These are phyloP conservation scores for Tetropium fuscum DNA, from an alignment of 2,888 invertebrate genomes.

Conservation along the genomic window DNA sequence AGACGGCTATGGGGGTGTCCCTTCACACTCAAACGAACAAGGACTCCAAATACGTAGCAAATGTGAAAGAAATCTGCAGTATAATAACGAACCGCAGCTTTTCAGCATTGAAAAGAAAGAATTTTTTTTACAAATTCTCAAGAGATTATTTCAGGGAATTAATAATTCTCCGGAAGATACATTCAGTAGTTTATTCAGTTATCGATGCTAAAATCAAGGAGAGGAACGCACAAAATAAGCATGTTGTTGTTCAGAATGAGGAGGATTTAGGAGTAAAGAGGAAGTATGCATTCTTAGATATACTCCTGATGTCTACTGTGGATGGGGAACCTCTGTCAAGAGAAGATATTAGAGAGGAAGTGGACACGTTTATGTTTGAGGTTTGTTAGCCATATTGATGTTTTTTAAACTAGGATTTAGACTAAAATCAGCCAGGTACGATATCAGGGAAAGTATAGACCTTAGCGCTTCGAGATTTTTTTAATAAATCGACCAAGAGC, in stretches of 20 bases:
- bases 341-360: conserved; percentile 75
- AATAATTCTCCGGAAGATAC: conserved; percentile 61
- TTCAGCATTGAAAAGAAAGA: conserved; percentile 67
- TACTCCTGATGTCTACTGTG: conserved; percentile 69
- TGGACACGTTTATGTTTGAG: conserved; percentile 82
- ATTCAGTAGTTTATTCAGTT: conserved; percentile 70
- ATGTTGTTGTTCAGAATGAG: conserved; percentile 12
- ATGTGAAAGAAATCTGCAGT: conserved; percentile 71
- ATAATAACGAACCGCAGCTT: conserved; percentile 55
- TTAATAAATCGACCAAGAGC: too few species aligned
- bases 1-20: conserved; percentile 33
- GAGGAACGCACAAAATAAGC: background rate
- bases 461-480: too few species aligned
- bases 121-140: conserved; percentile 67
- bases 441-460: too few species aligned
- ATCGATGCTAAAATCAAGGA: conserved; percentile 58
- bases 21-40: conserved; percentile 72
- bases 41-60: conserved; percentile 78
- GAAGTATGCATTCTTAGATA: conserved; percentile 76
- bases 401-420: too few species aligned
- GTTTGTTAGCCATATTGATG: too few species aligned
- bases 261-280: conserved; percentile 62
- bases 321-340: conserved; percentile 72
- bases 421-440: too few species aligned
- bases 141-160: conserved; percentile 71